Evolutionary conservation across 2,888 invertebrate species (phyloP), one percentile per base, ranked within the genome.

Genomic region (Cantharis rufa): DNA sequence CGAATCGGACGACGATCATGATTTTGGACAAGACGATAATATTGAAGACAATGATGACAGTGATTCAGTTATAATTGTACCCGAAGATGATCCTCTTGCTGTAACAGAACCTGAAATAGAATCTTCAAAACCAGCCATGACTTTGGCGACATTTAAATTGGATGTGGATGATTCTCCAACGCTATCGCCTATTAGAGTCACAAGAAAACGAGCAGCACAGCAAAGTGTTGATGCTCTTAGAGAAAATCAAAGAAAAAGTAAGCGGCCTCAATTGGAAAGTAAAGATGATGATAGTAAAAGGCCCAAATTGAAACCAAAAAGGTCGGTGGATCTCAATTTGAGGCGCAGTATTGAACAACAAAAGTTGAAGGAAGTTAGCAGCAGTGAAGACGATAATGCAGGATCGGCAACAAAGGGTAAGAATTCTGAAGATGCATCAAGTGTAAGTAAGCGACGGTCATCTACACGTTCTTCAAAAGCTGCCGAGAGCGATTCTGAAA

Each of bases 261-360:
- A 79, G 81, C 74, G 61, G 76, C 81, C 18, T 75, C 78, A 21
- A 78, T 80, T 16, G 82, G 81, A 62, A 85, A 86, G 66, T 62
- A 76, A 79, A 81, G 28, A 81, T 82, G 78, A 84, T 82, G 81
- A 80, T 82, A 78, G 85, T 79, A 83, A 83, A 74, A 69, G 79
- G 63, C 71, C 81, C 10, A 82, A 82, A 80, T 78, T 79, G 27
- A 81, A 82, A 80, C 86, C 85, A 11, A 87, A 86, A 75, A 82
- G 88, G 1, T 80, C 82, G 68, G 80, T 86, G 5, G 87, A 88
- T 80, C 81, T 83, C 27, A 84, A 85, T 66, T 79, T 88, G 61
- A 80, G 88, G 15, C 85, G 85, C 76, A 88, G 87, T 75, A 84
- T 91, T 5, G 91, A 92, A 88, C 90, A 90, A 18, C 90, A 91